Evolutionary conservation across 2,113 vertebrate genomes (phyloP).

Genomic region (Rhombomys opimus): DNA sequence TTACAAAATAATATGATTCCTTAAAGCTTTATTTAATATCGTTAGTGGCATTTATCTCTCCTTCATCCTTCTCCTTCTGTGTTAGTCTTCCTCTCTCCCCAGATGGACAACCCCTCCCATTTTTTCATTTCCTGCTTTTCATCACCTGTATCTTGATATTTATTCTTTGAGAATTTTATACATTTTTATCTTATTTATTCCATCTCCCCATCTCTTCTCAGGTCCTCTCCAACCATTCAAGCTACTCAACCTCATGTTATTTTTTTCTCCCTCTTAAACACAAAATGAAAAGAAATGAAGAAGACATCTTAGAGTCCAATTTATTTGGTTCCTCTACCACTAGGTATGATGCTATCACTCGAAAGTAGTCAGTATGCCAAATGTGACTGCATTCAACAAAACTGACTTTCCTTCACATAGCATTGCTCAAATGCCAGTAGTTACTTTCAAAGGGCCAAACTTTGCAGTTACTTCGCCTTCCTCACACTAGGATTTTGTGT

Average conservation of each 20-base stretch:
- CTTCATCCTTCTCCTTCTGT: neutral
- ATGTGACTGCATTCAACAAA: too few relatives aligned
- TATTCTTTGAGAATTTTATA: neutral
- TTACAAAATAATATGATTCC: neutral
- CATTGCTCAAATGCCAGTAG: too few relatives aligned
- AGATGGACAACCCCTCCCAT: neutral
- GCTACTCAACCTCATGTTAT: neutral
- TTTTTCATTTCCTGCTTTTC: neutral
- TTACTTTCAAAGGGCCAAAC: too few relatives aligned
- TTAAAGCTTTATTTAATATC: neutral
- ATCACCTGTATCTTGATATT: neutral
- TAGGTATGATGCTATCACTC: too few relatives aligned
- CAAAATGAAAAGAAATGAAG: too few relatives aligned
- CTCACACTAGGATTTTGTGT: too few relatives aligned
- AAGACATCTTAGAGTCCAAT: too few relatives aligned
- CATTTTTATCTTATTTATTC: neutral
- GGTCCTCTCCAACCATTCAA: neutral
- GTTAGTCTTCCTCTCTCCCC: neutral
- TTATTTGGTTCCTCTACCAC: too few relatives aligned
- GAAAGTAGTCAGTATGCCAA: too few relatives aligned
- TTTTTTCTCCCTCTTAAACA: neutral
- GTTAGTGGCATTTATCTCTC: neutral
- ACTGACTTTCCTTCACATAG: too few relatives aligned
- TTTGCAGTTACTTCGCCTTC: too few relatives aligned
- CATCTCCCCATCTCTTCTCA: neutral